Evolutionary conservation across 2,113 vertebrate species (phyloP).

Genomic region (Dolichotis patagonum): DNA sequence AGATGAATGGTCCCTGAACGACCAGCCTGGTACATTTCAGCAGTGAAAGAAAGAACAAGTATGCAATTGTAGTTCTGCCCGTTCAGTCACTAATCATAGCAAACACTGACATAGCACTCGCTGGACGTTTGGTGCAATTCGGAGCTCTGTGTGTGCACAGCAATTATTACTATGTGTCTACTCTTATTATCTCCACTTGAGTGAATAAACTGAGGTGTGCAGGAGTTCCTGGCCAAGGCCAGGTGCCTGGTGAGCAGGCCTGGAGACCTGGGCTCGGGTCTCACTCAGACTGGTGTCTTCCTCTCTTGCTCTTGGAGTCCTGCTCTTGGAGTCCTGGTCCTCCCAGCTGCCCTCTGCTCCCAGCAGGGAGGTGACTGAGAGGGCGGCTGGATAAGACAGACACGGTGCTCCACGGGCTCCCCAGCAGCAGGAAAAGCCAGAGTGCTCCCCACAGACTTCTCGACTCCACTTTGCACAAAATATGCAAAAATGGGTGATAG

Average conservation of each 20-base stretch:
- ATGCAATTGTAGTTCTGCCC: neutral
- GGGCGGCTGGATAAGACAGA: too few species aligned
- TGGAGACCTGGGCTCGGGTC: too few species aligned
- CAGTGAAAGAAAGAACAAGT: fast-evolving
- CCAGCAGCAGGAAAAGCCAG: neutral
- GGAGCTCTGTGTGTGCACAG: fast-evolving
- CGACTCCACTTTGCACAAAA: neutral
- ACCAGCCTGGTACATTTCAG: neutral
- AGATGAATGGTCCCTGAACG: neutral
- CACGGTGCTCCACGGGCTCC: fast-evolving
- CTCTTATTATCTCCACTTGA: neutral
- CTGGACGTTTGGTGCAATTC: too few species aligned
- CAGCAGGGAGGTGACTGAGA: neutral
- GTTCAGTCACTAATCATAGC: neutral
- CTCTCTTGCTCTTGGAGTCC: neutral
- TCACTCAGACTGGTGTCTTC: neutral
- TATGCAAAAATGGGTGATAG: neutral
- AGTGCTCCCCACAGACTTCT: neutral
- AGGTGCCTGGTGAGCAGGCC: neutral
- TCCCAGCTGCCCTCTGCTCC: neutral
- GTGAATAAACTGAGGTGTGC: neutral
- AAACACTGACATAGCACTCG: fast-evolving
- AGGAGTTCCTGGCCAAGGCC: neutral
- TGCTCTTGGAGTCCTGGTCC: neutral
- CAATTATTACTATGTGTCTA: fast-evolving